These are phyloP conservation scores for Apamea anceps DNA, from an alignment of 2,888 invertebrate species.

Conservation along the genomic window DNA sequence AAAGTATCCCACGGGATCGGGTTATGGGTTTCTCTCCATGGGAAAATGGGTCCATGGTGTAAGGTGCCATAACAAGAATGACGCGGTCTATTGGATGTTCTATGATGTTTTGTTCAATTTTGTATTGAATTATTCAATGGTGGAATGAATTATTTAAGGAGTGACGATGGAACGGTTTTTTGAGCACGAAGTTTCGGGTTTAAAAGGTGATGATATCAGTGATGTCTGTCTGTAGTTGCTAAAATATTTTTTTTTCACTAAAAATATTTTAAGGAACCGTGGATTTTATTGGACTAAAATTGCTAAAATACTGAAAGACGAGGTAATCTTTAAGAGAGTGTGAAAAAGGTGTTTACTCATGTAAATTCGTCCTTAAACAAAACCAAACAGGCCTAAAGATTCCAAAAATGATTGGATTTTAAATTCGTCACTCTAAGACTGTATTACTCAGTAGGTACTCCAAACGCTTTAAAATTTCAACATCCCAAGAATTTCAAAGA, in stretches of 20 bases:
- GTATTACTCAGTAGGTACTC: slow-evolving; percentile 11
- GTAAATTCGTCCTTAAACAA: neutral
- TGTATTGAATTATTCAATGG: slow-evolving; percentile 48
- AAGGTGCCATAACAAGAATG: slow-evolving; percentile 40
- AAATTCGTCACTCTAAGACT: slow-evolving; percentile 43
- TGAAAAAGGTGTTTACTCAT: neutral
- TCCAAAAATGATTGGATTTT: slow-evolving; percentile 33
- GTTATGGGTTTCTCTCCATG: slow-evolving; percentile 62
- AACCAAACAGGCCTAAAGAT: neutral
- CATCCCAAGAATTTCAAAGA: slow-evolving; percentile 57
- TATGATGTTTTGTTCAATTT: slow-evolving; percentile 39
- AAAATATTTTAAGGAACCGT: neutral
- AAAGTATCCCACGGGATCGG: slow-evolving; percentile 68
- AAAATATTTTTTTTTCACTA: neutral
- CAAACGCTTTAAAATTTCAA: slow-evolving; percentile 65
- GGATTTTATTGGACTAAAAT: neutral
- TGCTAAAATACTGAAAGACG: neutral
- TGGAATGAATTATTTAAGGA: slow-evolving; percentile 39
- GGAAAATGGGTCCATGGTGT: slow-evolving; percentile 56
- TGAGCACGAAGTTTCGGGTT: neutral
- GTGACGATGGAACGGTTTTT: neutral
- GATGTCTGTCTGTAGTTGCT: neutral
- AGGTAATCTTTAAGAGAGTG: neutral
- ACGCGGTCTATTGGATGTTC: slow-evolving; percentile 40
- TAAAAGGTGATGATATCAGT: neutral